These are phyloP conservation scores for Bombyx mandarina DNA, from an alignment of 1,140 invertebrate species.

Conservation along the genomic window DNA sequence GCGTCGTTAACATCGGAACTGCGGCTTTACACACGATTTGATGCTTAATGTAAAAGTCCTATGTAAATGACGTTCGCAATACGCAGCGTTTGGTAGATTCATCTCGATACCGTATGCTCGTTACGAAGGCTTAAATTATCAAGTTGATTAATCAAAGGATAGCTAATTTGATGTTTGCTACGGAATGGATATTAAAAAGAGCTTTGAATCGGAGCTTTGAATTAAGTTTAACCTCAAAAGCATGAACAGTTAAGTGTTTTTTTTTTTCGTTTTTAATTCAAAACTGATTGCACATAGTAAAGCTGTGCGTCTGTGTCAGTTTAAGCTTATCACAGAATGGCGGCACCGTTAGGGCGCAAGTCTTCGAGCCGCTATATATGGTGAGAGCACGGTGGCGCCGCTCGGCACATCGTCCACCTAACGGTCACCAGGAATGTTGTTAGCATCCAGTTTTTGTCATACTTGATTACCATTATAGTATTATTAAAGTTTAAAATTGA, in stretches of 20 bases:
- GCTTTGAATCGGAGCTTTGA: no score
- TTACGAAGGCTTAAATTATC: no score
- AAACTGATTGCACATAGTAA: no score
- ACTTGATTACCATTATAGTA: slow-evolving; percentile 36
- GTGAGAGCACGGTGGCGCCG: slow-evolving; percentile 18
- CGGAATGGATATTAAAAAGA: no score
- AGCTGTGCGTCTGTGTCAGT: neutral
- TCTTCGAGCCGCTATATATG: slow-evolving; percentile 15
- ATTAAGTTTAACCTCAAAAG: no score
- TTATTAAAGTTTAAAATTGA: slow-evolving; percentile 24
- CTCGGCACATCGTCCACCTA: slow-evolving; percentile 36
- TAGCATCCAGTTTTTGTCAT: slow-evolving; percentile 37
- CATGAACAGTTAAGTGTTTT: no score
- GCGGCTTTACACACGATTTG: slow-evolving; percentile 30
- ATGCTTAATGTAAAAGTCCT: slow-evolving; percentile 31
- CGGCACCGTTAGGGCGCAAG: slow-evolving; percentile 18
- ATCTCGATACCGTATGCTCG: neutral
- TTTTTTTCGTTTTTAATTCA: no score
- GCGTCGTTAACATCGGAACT: slow-evolving; percentile 41
- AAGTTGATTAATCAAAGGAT: no score
- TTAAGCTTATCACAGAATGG: slow-evolving; percentile 15
- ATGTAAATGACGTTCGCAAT: slow-evolving; percentile 6
- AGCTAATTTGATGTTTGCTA: no score
- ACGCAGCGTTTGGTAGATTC: neutral
- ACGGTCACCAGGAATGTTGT: slow-evolving; percentile 51